A percentile compares a stretch with the other conserved stretches of the same genome.
These are phyloP conservation scores for Melanerpes aurifrons DNA, from an alignment of 2,113 vertebrate species.

Conservation along the genomic window DNA sequence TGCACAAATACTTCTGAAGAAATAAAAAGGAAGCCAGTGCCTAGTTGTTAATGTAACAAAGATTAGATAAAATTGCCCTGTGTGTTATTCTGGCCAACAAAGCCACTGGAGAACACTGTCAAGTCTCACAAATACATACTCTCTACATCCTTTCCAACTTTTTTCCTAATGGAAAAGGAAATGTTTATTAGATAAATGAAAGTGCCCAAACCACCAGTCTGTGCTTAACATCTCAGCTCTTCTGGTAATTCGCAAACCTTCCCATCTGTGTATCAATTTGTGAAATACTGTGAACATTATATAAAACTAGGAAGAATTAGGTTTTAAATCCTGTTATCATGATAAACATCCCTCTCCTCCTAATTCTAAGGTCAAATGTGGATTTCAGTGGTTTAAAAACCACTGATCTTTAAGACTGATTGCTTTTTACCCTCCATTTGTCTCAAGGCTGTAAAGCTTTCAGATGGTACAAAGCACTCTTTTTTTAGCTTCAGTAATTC, in stretches of 20 bases:
- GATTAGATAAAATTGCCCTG: not conserved
- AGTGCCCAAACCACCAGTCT: not conserved
- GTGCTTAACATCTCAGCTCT: not conserved
- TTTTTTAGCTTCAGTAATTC: slow-evolving; percentile 11
- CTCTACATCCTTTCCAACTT: not conserved
- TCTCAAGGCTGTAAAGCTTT: slow-evolving; percentile 27
- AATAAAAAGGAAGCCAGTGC: not conserved
- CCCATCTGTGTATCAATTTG: not conserved
- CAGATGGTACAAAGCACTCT: not conserved
- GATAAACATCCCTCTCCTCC: not conserved
- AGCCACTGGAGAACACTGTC: not conserved
- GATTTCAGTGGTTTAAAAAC: not conserved
- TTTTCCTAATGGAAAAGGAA: not conserved
- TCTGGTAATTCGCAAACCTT: slow-evolving; percentile 14
- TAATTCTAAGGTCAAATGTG: not conserved
- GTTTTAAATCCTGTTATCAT: not conserved
- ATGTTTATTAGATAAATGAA: not conserved
- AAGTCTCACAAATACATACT: not conserved
- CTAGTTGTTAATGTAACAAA: not conserved
- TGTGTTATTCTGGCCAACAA: not conserved
- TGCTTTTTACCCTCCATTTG: slow-evolving; percentile 16
- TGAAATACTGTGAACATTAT: not conserved
- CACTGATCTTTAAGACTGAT: not conserved
- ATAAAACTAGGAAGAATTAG: not conserved
- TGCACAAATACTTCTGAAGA: not conserved